Evolutionary conservation across 1,140 invertebrate genomes (phyloP).

Genomic region (Cylas formicarius): DNA sequence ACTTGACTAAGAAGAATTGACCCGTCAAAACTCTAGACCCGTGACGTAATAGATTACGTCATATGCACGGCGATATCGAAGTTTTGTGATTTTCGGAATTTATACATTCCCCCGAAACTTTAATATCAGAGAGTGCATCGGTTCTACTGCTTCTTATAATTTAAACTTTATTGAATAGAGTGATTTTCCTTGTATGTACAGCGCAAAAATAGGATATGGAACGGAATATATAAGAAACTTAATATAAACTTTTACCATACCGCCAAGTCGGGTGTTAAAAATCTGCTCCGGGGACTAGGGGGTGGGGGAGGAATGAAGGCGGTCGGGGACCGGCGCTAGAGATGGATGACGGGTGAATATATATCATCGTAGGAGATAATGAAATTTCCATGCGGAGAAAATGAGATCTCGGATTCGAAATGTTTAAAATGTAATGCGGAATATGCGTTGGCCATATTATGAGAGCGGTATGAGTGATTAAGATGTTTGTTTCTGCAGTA

Average conservation of each 20-base stretch:
- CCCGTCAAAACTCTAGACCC: no score
- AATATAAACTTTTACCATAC: conserved; percentile 14
- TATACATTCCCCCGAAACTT: conserved; percentile 5
- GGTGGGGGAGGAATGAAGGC: background rate
- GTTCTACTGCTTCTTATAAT: conserved; percentile 16
- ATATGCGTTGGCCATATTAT: no score
- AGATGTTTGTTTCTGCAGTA: no score
- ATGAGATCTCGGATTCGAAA: conserved; percentile 3
- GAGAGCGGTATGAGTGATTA: no score
- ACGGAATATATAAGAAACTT: conserved; percentile 18
- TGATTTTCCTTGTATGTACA: conserved; percentile 18
- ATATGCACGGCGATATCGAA: conserved; percentile 7
- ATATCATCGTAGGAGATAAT: conserved; percentile 8
- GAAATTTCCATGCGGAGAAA: conserved; percentile 7
- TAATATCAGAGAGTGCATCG: conserved; percentile 18
- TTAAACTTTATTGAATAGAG: conserved; percentile 23
- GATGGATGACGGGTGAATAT: no score
- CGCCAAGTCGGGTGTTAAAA: background rate
- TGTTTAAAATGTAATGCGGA: conserved; percentile 1
- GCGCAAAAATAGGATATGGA: conserved; percentile 13
- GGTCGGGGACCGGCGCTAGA: no score
- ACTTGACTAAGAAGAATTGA: no score
- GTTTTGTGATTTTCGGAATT: conserved; percentile 16
- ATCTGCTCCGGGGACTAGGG: background rate
- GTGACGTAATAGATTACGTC: background rate